A percentile compares a stretch with the other conserved stretches of the same genome.
Conservation (phyloP, 2,888 invertebrate species). For the Palloptera scutellata region DNA sequence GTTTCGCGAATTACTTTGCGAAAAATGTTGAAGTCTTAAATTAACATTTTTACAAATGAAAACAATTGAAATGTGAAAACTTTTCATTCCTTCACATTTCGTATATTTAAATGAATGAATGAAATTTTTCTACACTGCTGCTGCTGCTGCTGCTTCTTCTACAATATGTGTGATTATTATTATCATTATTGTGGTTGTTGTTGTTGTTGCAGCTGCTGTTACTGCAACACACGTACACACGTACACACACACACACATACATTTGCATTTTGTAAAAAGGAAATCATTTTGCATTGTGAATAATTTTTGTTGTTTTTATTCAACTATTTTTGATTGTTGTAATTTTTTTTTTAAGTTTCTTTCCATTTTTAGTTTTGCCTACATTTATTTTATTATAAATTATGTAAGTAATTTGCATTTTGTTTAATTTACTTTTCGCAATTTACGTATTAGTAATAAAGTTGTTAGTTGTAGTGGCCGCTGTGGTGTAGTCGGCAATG, state of each 20-base stretch:
- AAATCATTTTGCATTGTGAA: background rate
- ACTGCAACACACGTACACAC: background rate
- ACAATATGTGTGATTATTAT: too few relatives aligned
- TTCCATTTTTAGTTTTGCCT: background rate
- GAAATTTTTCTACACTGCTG: background rate
- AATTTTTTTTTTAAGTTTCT: background rate
- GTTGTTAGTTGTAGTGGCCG: too few relatives aligned
- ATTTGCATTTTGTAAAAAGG: background rate
- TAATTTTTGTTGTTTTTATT: background rate
- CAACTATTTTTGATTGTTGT: background rate
- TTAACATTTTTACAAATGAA: background rate
- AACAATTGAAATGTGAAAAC: too few relatives aligned
- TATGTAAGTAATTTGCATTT: constrained; percentile 14
- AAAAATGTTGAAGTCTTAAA: background rate
- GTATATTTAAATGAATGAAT: constrained; percentile 3
- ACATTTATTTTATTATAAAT: background rate
- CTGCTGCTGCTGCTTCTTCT: too few relatives aligned
- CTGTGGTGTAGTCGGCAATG: too few relatives aligned
- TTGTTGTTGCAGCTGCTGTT: background rate
- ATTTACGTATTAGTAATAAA: background rate
- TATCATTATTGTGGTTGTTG: too few relatives aligned
- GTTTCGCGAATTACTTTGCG: constrained; percentile 1
- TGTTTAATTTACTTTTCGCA: constrained; percentile 5
- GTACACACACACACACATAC: constrained; percentile 1
- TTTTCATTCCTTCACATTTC: background rate